phyloP scores from a whole-genome alignment of 1,140 invertebrate species.

The Aethina tumida region DNA sequence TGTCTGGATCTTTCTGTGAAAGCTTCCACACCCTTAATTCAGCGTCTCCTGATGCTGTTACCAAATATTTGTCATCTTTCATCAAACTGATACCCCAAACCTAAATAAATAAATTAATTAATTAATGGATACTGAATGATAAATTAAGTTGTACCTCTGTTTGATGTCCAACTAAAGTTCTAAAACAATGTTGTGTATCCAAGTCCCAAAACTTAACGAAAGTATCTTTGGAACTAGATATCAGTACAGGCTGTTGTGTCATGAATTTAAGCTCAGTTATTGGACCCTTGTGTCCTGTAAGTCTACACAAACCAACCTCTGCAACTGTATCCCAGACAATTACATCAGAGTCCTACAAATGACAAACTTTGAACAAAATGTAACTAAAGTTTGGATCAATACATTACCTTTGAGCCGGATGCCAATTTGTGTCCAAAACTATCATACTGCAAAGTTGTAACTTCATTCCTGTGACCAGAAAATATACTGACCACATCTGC shows the following conservation, averaged over 20 bases:
- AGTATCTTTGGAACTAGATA: slow-evolving; percentile 89
- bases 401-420: slow-evolving; percentile 78
- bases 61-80: slow-evolving; percentile 68
- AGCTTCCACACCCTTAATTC: slow-evolving; percentile 79
- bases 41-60: slow-evolving; percentile 77
- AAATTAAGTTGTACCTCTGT: slow-evolving; percentile 47
- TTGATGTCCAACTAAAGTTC: slow-evolving; percentile 75
- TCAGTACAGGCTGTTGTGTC: slow-evolving; percentile 61
- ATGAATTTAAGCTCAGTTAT: slow-evolving; percentile 86
- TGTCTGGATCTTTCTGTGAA: slow-evolving; percentile 40
- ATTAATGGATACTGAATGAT: slow-evolving; percentile 12
- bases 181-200: slow-evolving; percentile 90
- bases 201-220: slow-evolving; percentile 98
- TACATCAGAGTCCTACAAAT: slow-evolving; percentile 75
- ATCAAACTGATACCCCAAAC: slow-evolving; percentile 78
- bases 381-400: neutral
- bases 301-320: slow-evolving; percentile 76
- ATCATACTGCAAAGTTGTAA: slow-evolving; percentile 79
- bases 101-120: slow-evolving; percentile 37
- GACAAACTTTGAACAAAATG: slow-evolving; percentile 1
- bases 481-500: slow-evolving; percentile 68
- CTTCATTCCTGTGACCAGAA: slow-evolving; percentile 77
- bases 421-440: slow-evolving; percentile 66
- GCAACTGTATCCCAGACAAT: slow-evolving; percentile 92
- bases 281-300: slow-evolving; percentile 86